Evolutionary conservation across 1,140 invertebrate species (phyloP), one percentile per base, ranked within the genome.

Genomic region (Trigoniulus corallinus): DNA sequence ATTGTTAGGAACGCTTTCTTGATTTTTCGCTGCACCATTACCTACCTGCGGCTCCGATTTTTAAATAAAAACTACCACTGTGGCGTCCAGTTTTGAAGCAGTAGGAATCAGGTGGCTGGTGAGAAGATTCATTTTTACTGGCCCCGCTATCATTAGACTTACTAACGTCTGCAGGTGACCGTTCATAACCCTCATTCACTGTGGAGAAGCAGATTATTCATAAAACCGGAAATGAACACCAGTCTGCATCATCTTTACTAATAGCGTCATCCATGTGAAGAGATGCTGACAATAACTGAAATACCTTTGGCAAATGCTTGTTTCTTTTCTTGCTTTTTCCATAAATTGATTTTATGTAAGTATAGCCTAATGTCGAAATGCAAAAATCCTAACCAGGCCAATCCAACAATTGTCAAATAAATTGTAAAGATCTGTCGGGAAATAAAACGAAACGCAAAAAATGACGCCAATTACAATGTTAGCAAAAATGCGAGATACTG

Each of bases 51-150:
- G 79, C 79, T 54, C 80, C 80, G 54, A 80, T 66, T 69, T 82
- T 82, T 2, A 82, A 68, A 62, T 80, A 83, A 61, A 82, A 79
- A 57, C 76, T 80, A 3, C 77, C 78, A 44, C 77, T 74, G 62
- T 82, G 79, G 51, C 78, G 64, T 20, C 66, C 66, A 12, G 57
- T 57, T 27, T 62, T 56, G 53, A 67, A 67, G 23, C 60, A 52
- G 40, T 67, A 67, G 34, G 54, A 44, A 52, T 56, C 44, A 34
- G 58, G 52, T 34, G 15, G 7, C 15, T n/a, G n/a, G n/a, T n/a
- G n/a, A n/a, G n/a, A n/a, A n/a, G n/a, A n/a, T n/a, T n/a, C n/a
- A n/a, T n/a, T n/a, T n/a, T n/a, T n/a, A n/a, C n/a, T n/a, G n/a
- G n/a, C n/a, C n/a, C n/a, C n/a, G n/a, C n/a, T n/a, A n/a, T n/a